Percentiles rank a stretch among this genome's conserved stretches.
phyloP scores from a whole-genome alignment of 2,888 invertebrate genomes.

The Erynnis tages region DNA sequence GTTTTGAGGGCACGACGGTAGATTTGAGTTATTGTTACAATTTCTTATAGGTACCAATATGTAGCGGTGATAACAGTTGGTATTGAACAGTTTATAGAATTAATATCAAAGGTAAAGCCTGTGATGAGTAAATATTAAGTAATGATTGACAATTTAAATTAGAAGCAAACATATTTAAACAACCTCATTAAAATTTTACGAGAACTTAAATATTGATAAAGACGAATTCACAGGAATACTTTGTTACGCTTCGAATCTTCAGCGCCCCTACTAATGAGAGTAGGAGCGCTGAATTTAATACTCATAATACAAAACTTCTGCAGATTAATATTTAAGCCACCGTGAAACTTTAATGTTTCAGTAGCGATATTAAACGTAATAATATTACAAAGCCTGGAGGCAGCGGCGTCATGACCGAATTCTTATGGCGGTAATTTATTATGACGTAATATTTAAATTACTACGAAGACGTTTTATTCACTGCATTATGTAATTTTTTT shows the following conservation, averaged over 20 bases:
- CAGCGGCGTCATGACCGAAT: slow-evolving; percentile 11
- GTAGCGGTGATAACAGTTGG: too few species aligned
- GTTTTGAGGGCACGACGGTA: too few species aligned
- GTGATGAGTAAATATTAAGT: too few species aligned
- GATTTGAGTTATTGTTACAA: too few species aligned
- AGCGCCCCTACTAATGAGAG: not conserved
- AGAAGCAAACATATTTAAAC: too few species aligned
- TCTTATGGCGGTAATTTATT: slow-evolving; percentile 21
- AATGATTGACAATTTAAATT: too few species aligned
- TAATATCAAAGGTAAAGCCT: too few species aligned
- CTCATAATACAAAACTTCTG: slow-evolving; percentile 8
- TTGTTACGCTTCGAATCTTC: not conserved
- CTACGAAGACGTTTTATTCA: not conserved
- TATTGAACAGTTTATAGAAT: too few species aligned
- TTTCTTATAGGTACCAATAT: too few species aligned
- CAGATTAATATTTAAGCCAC: slow-evolving; percentile 5
- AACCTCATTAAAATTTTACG: too few species aligned
- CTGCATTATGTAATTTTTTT: not conserved
- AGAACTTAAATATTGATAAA: too few species aligned
- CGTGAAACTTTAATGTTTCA: slow-evolving; percentile 15
- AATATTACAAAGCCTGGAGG: slow-evolving; percentile 12
- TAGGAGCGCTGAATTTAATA: not conserved
- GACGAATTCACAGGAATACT: not conserved
- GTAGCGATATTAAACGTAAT: slow-evolving; percentile 18
- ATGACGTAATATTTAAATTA: slow-evolving; percentile 18